These are phyloP conservation scores for Stigmatopora argus DNA, from an alignment of 2,113 vertebrate genomes.

Conservation along the genomic window DNA sequence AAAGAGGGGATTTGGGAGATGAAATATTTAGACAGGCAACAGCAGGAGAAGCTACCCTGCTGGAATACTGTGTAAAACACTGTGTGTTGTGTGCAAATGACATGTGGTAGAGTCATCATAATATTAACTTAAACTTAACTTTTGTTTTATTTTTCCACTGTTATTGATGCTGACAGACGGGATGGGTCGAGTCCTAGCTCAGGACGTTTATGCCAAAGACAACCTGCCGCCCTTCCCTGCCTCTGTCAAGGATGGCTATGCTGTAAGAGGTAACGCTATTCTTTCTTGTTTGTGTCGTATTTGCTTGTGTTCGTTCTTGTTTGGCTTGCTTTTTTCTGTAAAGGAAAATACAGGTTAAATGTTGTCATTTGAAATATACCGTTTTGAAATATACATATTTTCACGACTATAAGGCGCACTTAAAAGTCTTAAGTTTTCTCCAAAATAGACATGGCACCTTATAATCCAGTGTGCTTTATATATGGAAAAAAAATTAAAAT, in stretches of 20 bases:
- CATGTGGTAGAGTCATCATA: not conserved
- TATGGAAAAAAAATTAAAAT: no score
- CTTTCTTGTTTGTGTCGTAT: not conserved
- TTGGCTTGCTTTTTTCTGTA: not conserved
- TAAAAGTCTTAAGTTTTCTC: no score
- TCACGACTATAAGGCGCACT: no score
- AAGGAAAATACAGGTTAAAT: no score
- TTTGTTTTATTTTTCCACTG: not conserved
- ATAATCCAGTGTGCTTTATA: no score
- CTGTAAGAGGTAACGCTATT: conserved; percentile 85
- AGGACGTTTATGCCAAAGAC: conserved; percentile 99
- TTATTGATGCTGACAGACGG: conserved; percentile 76
- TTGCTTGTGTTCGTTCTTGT: not conserved
- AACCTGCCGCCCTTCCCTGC: conserved; percentile 98
- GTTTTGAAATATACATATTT: no score
- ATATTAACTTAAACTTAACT: not conserved
- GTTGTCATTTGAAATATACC: no score
- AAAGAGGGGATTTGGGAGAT: conserved; percentile 26
- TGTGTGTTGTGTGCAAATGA: not conserved
- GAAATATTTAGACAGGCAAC: conserved; percentile 47
- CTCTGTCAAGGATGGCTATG: conserved; percentile 97
- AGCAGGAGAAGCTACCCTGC: conserved; percentile 41
- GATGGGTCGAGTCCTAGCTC: conserved; percentile 97
- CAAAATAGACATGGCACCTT: no score
- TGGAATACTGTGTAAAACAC: conserved; percentile 16